phyloP scores from a whole-genome alignment of 2,888 invertebrate genomes.

The Athalia circularis region DNA sequence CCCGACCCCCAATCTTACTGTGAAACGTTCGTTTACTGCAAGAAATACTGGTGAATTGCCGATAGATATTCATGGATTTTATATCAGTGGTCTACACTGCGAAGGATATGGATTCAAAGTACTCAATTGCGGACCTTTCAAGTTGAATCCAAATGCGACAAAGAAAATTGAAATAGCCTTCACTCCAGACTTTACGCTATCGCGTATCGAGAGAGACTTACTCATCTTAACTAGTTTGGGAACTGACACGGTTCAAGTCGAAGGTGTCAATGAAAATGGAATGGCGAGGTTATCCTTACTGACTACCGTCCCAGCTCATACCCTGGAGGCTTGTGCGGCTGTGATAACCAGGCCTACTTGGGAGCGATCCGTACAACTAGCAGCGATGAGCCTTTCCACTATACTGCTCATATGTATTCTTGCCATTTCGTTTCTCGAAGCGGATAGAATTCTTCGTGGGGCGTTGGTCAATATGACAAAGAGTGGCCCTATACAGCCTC shows the following conservation, averaged over 20 bases:
- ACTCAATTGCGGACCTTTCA: slow-evolving; percentile 84
- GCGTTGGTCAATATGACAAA: slow-evolving; percentile 75
- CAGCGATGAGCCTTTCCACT: slow-evolving; percentile 78
- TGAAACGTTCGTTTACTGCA: slow-evolving; percentile 88
- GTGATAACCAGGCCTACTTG: slow-evolving; percentile 84
- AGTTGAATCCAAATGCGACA: slow-evolving; percentile 83
- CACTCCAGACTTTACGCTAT: slow-evolving; percentile 90
- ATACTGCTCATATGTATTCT: slow-evolving; percentile 81
- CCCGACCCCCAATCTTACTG: slow-evolving; percentile 81
- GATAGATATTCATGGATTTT: slow-evolving; percentile 82
- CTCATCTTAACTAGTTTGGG: slow-evolving; percentile 79
- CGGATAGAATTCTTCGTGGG: slow-evolving; percentile 80
- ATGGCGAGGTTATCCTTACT: slow-evolving; percentile 64
- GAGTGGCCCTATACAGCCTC: slow-evolving; percentile 77
- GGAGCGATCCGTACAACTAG: slow-evolving; percentile 84
- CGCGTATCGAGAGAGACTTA: slow-evolving; percentile 82
- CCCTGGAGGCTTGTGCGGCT: slow-evolving; percentile 82
- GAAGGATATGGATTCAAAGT: slow-evolving; percentile 89
- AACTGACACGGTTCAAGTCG: slow-evolving; percentile 48
- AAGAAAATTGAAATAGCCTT: slow-evolving; percentile 90
- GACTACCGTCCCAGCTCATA: slow-evolving; percentile 78
- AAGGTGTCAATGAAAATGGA: slow-evolving; percentile 53
- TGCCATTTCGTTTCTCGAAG: slow-evolving; percentile 83
- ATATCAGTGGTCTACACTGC: slow-evolving; percentile 81
- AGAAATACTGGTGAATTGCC: slow-evolving; percentile 94